Evolutionary conservation across 2,888 invertebrate genomes (phyloP), one percentile per base, ranked within the genome.

Genomic region (Capitulum mitella): DNA sequence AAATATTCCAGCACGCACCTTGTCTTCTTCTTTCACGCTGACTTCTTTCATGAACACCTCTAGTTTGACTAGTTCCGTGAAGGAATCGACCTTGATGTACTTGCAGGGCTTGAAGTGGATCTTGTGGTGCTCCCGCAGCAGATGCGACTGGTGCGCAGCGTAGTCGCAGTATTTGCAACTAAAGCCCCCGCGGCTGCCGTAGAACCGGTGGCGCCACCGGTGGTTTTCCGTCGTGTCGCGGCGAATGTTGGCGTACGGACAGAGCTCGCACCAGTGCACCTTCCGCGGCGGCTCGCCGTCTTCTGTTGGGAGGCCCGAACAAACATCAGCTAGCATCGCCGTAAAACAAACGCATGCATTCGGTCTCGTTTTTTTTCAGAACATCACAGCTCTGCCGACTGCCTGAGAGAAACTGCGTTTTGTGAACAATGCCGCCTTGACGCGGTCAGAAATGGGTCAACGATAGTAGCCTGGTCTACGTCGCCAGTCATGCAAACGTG

Each of bases 131-230:
- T 94, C 94, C 70, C 91, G 89, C 54, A 94, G 87, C 82, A 92
- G 90, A 83, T 91, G 90, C 79, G 90, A 90, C 83, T 92, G 92
- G 6, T 90, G 89, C 43, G 92, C 92, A 40, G 91, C 91, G 85
- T 92, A 92, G 86, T 94, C 93, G 85, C 95, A 95, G 85, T 92
- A 91, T 37, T 91, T 90, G 86, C 95, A 95, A 81, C 90, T 90
- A 83, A 90, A 90, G 81, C 87, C 88, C 76, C 89, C 90, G 77
- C 79, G 79, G 26, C 80, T 80, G 76, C 81, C 80, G 79, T 82
- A 81, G 29, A 80, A 80, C 58, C 78, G 80, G 84, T 95, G 95
- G 80, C 92, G 89, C 83, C 90, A 90, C 82, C 91, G 88, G 85
- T 95, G 95, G 83, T 91, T 91, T 81, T 90, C 90, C 37, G 93